Base-by-base conservation (phyloP, 2,797 vertebrate genomes). In the Megaceryle alcyon region DNA sequence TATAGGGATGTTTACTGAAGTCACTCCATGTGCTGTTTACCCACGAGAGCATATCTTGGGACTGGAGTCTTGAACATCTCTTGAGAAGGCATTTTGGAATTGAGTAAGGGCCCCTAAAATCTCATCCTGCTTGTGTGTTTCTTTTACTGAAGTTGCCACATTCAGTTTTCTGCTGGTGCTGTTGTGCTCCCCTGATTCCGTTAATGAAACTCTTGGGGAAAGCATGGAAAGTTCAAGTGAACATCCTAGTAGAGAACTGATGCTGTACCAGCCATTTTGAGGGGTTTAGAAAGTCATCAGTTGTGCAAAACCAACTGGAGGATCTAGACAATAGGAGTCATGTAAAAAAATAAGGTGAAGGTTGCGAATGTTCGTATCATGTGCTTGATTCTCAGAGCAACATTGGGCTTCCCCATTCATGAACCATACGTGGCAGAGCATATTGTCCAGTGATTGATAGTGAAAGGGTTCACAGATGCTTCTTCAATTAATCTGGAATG, bases 401-500 rank as follows among this genome's bases (percentile, higher is more conserved):
- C 70, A 70, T 43, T 0, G 0, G 46, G 35, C 17, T 90, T 49
- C 56, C 25, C 70, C 76, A 39, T 88, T 66, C 71, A 66, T 28
- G 68, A 78, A 68, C 51, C 53, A 6, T 31, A 82, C 46, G 71
- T 84, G 60, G 84, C 71, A 49, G 54, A 82, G 23, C 12, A 18
- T 80, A 54, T 63, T 91, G 87, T 95, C 19, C 92, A 33, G 23
- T 97, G 94, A 83, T 48, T 95, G 60, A 97, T 95, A 83, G 89
- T 49, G 51, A 84, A 88, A 88, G 21, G 35, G 65, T 89, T 84
- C 66, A 77, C 93, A 84, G 69, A 83, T 94, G 81, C 54, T 86
- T 70, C 87, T 95, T 94, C 94, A 96, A 96, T 96, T 97, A 95
- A 97, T 96, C 82, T 93, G 88, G 94, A 97, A 87, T 94, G 89